Evolutionary conservation across 2,888 invertebrate genomes (phyloP).

Genomic region (Anagyrus pseudococci): DNA sequence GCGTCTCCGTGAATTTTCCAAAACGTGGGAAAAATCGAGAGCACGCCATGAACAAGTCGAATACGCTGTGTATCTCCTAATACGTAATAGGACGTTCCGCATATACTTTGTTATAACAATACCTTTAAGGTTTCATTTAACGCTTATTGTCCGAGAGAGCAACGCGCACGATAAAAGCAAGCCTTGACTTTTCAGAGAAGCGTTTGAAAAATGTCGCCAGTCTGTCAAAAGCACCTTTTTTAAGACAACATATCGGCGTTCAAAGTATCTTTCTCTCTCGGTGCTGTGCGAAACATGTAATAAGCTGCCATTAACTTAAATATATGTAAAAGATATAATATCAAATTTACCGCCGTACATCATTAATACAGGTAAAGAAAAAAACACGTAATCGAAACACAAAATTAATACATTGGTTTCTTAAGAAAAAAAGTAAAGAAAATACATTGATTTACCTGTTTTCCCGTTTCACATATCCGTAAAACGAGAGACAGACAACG

Average conservation of each 20-base stretch:
- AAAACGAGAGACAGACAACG: conserved; percentile 34
- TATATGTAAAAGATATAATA: conserved; percentile 40
- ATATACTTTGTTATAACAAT: conserved; percentile 38
- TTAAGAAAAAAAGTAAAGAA: conserved; percentile 39
- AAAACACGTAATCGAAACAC: conserved; percentile 36
- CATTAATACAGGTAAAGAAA: conserved; percentile 38
- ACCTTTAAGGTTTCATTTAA: conserved; percentile 35
- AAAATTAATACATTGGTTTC: conserved; percentile 37
- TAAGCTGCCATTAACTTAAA: conserved; percentile 40
- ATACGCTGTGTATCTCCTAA: conserved; percentile 29
- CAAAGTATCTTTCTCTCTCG: conserved; percentile 29
- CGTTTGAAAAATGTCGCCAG: conserved; percentile 18
- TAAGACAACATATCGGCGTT: conserved; percentile 42
- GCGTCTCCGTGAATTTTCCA: conserved; percentile 49
- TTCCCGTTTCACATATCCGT: conserved; percentile 34
- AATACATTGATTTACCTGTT: conserved; percentile 39
- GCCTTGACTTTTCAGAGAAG: neutral
- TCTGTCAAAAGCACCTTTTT: conserved; percentile 36
- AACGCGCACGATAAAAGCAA: too few species aligned
- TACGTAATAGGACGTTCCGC: conserved; percentile 27
- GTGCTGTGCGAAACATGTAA: conserved; percentile 24
- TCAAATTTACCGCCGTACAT: conserved; percentile 39
- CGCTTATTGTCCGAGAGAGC: conserved; percentile 21
- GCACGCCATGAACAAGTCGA: conserved; percentile 15
- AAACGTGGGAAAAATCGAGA: conserved; percentile 38